These are phyloP conservation scores for Ciona savignyi DNA, from an alignment of 23 tunicate genomes.

Conservation along the genomic window DNA sequence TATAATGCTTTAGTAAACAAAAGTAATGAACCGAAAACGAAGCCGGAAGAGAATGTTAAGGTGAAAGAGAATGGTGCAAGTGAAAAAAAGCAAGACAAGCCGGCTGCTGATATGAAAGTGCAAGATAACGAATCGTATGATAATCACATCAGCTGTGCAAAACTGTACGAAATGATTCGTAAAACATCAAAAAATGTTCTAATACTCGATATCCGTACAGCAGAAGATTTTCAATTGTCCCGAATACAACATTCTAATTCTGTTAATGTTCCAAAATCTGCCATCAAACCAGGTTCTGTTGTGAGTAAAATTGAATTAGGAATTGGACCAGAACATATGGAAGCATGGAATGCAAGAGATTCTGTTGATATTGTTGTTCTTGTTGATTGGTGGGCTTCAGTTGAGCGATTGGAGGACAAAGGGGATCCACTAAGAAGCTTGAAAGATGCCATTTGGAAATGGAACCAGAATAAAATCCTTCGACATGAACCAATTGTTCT, in stretches of 20 bases:
- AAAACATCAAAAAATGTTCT: constrained; percentile 26
- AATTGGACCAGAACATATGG: constrained; percentile 18
- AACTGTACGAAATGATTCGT: constrained; percentile 34
- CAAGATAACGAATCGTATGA: not conserved
- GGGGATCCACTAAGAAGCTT: constrained; percentile 65
- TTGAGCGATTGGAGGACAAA: constrained; percentile 29
- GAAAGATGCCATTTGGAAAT: constrained; percentile 63
- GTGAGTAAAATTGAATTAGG: constrained; percentile 56
- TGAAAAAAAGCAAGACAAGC: not conserved
- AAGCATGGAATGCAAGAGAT: constrained; percentile 57
- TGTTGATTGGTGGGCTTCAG: constrained; percentile 59
- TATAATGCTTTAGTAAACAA: constrained; percentile 4
- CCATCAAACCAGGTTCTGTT: constrained; percentile 66
- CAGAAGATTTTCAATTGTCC: constrained; percentile 45
- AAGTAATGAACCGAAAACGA: not conserved
- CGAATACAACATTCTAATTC: constrained; percentile 34
- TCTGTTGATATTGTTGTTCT: constrained; percentile 50
- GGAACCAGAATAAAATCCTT: constrained; percentile 68
- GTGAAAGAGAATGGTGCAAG: not conserved
- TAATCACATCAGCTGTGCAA: constrained; percentile 7
- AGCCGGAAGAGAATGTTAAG: not conserved
- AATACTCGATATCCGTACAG: constrained; percentile 53
- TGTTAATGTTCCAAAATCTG: constrained; percentile 56
- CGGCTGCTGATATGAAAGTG: not conserved
- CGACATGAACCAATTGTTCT: constrained; percentile 53